These are phyloP conservation scores for Halcyon smyrnensis DNA, from an alignment of 2,797 vertebrate species.

Conservation along the genomic window DNA sequence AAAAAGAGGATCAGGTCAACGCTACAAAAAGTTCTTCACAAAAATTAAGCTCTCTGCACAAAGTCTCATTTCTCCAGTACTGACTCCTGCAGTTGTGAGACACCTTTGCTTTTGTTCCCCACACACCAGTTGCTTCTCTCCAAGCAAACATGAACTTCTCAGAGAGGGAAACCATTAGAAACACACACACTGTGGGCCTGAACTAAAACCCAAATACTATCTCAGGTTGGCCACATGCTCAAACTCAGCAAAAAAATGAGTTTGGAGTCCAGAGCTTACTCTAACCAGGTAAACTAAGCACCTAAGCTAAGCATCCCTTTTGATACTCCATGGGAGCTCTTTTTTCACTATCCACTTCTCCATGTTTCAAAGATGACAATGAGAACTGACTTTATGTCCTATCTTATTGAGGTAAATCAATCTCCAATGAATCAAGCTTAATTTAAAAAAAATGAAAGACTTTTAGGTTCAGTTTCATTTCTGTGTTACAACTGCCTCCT, in stretches of 20 bases:
- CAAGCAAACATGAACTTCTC: background rate
- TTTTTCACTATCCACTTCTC: background rate
- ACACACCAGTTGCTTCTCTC: background rate
- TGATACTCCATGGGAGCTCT: background rate
- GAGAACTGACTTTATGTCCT: background rate
- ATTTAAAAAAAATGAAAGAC: background rate
- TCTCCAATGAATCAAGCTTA: background rate
- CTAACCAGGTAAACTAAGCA: background rate
- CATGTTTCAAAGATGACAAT: background rate
- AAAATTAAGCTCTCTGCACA: background rate
- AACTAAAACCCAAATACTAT: background rate
- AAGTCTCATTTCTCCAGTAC: background rate
- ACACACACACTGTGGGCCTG: background rate
- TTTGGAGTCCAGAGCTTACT: background rate
- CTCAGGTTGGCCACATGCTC: background rate
- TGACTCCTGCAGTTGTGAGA: background rate
- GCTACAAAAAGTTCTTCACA: background rate
- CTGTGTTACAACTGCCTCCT: background rate
- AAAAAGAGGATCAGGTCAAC: background rate
- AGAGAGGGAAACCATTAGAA: background rate
- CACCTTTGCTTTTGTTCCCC: background rate
- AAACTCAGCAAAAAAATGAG: background rate
- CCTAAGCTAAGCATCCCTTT: background rate
- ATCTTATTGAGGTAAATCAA: background rate
- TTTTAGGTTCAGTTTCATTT: background rate